Conservation (phyloP, 2,113 vertebrate genomes). For the Triplophysa tibetana region DNA sequence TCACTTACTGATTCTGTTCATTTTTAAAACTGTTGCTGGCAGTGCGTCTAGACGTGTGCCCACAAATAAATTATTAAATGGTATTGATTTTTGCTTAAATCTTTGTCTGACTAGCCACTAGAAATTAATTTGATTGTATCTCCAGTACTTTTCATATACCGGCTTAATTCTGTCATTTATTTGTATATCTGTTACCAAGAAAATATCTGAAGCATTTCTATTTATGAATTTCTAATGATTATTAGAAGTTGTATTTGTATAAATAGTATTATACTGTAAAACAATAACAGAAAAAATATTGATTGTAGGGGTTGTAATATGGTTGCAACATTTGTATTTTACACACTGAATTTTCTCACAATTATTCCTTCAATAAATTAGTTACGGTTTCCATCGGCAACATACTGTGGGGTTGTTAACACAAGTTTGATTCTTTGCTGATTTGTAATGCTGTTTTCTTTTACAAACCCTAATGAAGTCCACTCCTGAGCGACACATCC, state of each 20-base stretch:
- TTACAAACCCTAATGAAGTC: not conserved
- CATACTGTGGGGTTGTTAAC: not conserved
- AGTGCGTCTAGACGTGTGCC: not conserved
- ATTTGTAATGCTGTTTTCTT: not conserved
- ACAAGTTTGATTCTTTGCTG: not conserved
- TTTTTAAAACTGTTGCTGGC: not conserved
- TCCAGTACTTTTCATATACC: not conserved
- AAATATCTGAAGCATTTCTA: too few species aligned
- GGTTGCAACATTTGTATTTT: not conserved
- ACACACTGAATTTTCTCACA: not conserved
- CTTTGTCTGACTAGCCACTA: not conserved
- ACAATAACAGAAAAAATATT: too few species aligned
- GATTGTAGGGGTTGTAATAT: not conserved
- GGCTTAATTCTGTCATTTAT: not conserved
- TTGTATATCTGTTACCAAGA: not conserved
- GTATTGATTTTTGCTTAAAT: not conserved
- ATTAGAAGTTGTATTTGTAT: not conserved
- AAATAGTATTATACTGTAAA: not conserved
- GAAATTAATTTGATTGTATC: not conserved
- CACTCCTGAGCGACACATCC: constrained; percentile 1
- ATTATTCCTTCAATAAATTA: not conserved
- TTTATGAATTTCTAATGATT: not conserved
- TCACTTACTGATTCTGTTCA: not conserved
- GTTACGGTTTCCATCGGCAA: not conserved
- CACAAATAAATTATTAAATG: not conserved